Percentiles rank a stretch among this genome's conserved stretches.
These are phyloP conservation scores for Tetraodon nigroviridis DNA, from an alignment of 2,113 vertebrate genomes.

Conservation along the genomic window DNA sequence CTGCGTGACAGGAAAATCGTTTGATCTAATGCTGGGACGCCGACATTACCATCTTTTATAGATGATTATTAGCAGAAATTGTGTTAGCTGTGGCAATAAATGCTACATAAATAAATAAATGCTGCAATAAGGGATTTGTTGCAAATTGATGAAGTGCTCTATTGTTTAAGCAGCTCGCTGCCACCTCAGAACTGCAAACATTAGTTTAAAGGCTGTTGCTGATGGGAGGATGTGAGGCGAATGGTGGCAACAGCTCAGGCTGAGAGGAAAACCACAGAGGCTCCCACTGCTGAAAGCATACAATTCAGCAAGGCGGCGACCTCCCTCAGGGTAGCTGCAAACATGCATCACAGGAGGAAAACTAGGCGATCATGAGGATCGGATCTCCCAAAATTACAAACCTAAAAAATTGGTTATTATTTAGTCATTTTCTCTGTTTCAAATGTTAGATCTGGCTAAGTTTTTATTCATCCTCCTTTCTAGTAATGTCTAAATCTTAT, in stretches of 20 bases:
- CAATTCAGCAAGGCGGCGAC: background rate
- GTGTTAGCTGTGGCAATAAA: conserved; percentile 16
- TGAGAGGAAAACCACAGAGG: conserved; percentile 9
- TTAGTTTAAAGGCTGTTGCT: conserved; percentile 11
- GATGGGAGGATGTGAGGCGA: background rate
- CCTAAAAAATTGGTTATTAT: no score
- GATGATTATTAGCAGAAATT: conserved; percentile 39
- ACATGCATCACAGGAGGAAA: background rate
- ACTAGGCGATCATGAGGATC: no score
- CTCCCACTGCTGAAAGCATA: background rate
- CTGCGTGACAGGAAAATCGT: conserved; percentile 33
- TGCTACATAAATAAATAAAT: conserved; percentile 8
- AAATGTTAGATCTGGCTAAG: no score
- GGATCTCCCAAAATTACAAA: no score
- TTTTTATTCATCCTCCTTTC: no score
- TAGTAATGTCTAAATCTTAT: no score
- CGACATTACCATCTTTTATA: conserved; percentile 39
- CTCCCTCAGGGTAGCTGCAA: background rate
- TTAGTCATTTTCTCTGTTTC: no score
- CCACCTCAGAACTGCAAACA: conserved; percentile 10
- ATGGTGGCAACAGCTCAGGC: background rate
- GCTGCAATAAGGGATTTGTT: conserved; percentile 20
- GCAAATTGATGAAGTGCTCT: conserved; percentile 22
- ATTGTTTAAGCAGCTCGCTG: conserved; percentile 25
- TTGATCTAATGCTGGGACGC: conserved; percentile 25